phyloP scores from a whole-genome alignment of 2,113 vertebrate genomes.

The Eulacestoma nigropectus region DNA sequence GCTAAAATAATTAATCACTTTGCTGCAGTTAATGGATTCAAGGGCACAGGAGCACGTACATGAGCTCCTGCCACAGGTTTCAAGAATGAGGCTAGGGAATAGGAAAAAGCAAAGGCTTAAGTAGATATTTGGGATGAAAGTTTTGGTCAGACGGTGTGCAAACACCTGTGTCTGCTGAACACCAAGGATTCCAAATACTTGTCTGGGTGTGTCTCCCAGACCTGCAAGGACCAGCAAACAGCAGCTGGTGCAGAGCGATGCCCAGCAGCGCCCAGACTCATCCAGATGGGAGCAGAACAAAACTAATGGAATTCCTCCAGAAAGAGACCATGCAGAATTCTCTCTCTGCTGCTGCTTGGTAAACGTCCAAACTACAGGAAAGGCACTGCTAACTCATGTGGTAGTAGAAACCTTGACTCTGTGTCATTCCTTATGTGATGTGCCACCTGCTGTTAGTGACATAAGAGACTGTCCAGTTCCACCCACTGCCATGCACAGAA shows the following conservation, averaged over 20 bases:
- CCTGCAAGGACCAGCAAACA: neutral
- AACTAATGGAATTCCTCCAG: neutral
- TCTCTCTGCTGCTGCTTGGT: neutral
- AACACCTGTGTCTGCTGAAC: neutral
- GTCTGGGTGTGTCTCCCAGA: neutral
- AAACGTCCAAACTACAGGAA: neutral
- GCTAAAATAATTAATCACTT: conserved; percentile 74
- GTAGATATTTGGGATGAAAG: neutral
- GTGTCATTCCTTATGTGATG: neutral
- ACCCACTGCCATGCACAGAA: rapidly evolving
- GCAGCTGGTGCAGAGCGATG: neutral
- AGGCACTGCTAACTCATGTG: too few relatives aligned
- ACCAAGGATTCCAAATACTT: neutral
- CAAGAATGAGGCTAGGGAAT: neutral
- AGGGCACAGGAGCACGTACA: conserved; percentile 48
- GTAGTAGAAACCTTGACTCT: neutral
- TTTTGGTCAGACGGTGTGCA: neutral
- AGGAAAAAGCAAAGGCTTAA: neutral
- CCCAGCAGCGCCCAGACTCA: rapidly evolving
- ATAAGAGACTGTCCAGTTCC: neutral
- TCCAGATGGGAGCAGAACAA: rapidly evolving
- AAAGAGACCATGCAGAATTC: rapidly evolving
- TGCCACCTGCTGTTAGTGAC: neutral
- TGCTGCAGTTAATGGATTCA: conserved; percentile 65
- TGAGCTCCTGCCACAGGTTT: neutral